Conservation (phyloP, 1,140 invertebrate genomes). For the Drosophila dunni region DNA sequence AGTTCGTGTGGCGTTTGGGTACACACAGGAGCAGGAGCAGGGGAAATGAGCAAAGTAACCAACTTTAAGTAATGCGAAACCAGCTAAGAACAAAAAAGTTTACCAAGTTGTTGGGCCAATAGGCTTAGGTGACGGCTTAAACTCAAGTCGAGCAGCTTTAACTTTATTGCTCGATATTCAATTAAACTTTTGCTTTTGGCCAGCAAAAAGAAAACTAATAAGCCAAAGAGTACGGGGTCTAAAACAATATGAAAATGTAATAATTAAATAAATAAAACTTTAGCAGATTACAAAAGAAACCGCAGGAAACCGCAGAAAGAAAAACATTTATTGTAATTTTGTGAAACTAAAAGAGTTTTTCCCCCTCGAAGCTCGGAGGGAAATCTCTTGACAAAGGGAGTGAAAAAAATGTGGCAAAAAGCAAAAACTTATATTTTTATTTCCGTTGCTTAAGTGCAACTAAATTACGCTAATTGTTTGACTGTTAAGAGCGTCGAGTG, state of each 20-base stretch:
- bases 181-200: slow-evolving; percentile 67
- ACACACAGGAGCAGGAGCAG: slow-evolving; percentile 1
- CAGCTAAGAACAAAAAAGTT: slow-evolving; percentile 25
- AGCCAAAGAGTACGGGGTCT: slow-evolving; percentile 25
- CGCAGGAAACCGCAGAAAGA: slow-evolving; percentile 7
- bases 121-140: slow-evolving; percentile 17
- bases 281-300: slow-evolving; percentile 3
- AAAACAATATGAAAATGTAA: slow-evolving; percentile 16
- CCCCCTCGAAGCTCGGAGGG: neutral
- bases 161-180: slow-evolving; percentile 62
- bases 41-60: neutral
- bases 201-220: slow-evolving; percentile 19
- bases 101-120: slow-evolving; percentile 28
- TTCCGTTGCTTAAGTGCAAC: slow-evolving; percentile 77
- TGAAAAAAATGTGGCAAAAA: slow-evolving; percentile 11
- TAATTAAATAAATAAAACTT: slow-evolving; percentile 1
- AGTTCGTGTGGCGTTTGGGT: slow-evolving; percentile 44
- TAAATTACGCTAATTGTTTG: slow-evolving; percentile 78
- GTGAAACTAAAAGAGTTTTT: neutral
- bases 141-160: slow-evolving; percentile 12
- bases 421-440: slow-evolving; percentile 65
- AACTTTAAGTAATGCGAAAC: slow-evolving; percentile 12
- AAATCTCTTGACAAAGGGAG: slow-evolving; percentile 16
- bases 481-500: slow-evolving; percentile 47
- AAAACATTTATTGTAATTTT: slow-evolving; percentile 35